These are phyloP conservation scores for Pterois miles DNA, from an alignment of 2,797 vertebrate species.

Conservation along the genomic window DNA sequence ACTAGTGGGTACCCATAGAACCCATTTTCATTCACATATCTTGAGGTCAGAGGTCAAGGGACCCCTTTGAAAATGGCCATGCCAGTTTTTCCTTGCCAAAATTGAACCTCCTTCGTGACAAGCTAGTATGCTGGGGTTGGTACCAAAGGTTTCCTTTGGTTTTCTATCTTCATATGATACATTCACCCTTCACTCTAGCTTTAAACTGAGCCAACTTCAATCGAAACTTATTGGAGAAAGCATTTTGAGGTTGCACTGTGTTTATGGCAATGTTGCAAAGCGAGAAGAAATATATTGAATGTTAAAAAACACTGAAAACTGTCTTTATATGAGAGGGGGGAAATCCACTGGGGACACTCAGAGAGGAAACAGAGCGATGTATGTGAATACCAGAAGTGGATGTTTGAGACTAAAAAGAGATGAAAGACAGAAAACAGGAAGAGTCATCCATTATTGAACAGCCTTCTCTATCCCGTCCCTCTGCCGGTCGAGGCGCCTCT, in stretches of 20 bases:
- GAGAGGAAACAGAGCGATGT: constrained; percentile 8
- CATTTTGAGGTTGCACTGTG: not conserved
- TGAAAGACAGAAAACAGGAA: constrained; percentile 65
- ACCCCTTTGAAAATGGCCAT: too few species aligned
- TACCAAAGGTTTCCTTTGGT: too few species aligned
- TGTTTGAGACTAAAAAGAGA: constrained; percentile 58
- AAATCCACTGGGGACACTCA: not conserved
- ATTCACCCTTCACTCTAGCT: too few species aligned
- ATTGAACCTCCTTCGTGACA: too few species aligned
- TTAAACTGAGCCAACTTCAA: too few species aligned
- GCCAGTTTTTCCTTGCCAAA: too few species aligned
- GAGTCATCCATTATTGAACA: constrained; percentile 76
- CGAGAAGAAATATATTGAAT: not conserved
- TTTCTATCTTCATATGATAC: too few species aligned
- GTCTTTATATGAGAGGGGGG: not conserved
- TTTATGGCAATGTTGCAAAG: not conserved
- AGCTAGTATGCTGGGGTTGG: too few species aligned
- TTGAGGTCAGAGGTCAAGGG: too few species aligned
- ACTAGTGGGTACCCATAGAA: too few species aligned
- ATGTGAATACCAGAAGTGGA: constrained; percentile 31
- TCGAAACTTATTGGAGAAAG: not conserved
- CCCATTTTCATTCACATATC: too few species aligned
- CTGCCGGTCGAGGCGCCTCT: constrained; percentile 48
- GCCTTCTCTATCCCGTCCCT: constrained; percentile 46
- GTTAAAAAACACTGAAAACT: not conserved